Evolutionary conservation across 2,888 invertebrate species (phyloP).

Genomic region (Operophtera brumata): DNA sequence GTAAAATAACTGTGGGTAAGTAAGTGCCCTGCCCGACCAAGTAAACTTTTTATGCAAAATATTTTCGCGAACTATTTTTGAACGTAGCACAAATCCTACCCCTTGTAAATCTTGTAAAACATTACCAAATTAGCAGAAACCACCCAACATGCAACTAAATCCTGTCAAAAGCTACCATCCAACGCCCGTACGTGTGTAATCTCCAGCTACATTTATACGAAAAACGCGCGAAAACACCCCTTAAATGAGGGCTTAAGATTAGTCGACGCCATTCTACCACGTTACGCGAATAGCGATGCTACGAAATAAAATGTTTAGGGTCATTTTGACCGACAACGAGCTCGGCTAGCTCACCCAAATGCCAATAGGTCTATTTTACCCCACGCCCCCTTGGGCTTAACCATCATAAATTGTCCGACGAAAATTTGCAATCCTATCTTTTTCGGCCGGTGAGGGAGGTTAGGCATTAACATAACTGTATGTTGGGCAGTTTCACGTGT

Average conservation of each 20-base stretch:
- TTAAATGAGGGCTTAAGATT: slow-evolving; percentile 74
- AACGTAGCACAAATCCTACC: neutral
- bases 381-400: slow-evolving; percentile 64
- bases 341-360: slow-evolving; percentile 70
- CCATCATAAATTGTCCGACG: slow-evolving; percentile 78
- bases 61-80: no score
- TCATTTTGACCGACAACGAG: slow-evolving; percentile 75
- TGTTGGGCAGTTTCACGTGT: slow-evolving; percentile 66
- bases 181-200: slow-evolving; percentile 53
- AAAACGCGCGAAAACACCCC: slow-evolving; percentile 69
- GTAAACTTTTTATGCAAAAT: no score
- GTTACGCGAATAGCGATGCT: slow-evolving; percentile 72
- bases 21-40: no score
- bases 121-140: slow-evolving; percentile 29
- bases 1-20: no score
- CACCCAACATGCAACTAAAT: slow-evolving; percentile 29
- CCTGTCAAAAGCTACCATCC: slow-evolving; percentile 27
- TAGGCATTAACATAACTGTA: slow-evolving; percentile 76
- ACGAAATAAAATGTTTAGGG: slow-evolving; percentile 80
- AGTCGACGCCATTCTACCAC: slow-evolving; percentile 67
- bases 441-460: slow-evolving; percentile 69
- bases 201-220: slow-evolving; percentile 63
- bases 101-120: slow-evolving; percentile 21
- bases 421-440: slow-evolving; percentile 81
- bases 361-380: slow-evolving; percentile 76